These are phyloP conservation scores for Silvanus unidentatus DNA, from an alignment of 2,888 invertebrate genomes.

Conservation along the genomic window DNA sequence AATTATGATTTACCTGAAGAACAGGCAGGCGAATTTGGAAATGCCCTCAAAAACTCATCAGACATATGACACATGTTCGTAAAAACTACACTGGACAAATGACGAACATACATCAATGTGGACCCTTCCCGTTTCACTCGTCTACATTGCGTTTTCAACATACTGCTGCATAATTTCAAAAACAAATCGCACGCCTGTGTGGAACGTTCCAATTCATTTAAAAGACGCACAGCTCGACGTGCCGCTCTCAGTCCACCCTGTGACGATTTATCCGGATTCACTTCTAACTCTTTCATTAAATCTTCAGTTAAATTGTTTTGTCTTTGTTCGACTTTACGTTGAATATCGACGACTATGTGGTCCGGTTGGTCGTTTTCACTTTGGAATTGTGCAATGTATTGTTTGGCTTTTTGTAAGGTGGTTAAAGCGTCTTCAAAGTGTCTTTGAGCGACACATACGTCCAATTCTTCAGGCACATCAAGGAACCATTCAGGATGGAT, in stretches of 20 bases:
- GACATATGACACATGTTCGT: constrained; percentile 59
- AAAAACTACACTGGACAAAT: constrained; percentile 79
- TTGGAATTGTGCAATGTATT: constrained; percentile 46
- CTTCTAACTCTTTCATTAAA: constrained; percentile 81
- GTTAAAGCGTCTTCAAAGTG: constrained; percentile 90
- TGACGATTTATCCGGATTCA: constrained; percentile 82
- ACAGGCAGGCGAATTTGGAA: constrained; percentile 69
- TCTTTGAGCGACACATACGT: constrained; percentile 90
- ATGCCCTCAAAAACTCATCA: constrained; percentile 72
- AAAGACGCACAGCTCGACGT: constrained; percentile 74
- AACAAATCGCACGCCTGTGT: constrained; percentile 76
- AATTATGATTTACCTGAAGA: constrained; percentile 54
- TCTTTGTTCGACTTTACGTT: constrained; percentile 58
- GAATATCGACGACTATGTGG: constrained; percentile 48
- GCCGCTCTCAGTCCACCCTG: constrained; percentile 85
- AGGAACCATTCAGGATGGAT: constrained; percentile 76
- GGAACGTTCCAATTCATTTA: constrained; percentile 70
- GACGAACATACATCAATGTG: constrained; percentile 71
- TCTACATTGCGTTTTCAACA: constrained; percentile 74
- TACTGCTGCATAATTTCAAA: constrained; percentile 72
- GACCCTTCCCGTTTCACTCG: constrained; percentile 76
- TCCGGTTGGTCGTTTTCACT: constrained; percentile 42
- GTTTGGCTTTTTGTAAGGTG: constrained; percentile 64
- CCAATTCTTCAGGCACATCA: constrained; percentile 89
- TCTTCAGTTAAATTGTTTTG: constrained; percentile 78